These are phyloP conservation scores for Rhagonycha lutea DNA, from an alignment of 2,888 invertebrate species.

Conservation along the genomic window DNA sequence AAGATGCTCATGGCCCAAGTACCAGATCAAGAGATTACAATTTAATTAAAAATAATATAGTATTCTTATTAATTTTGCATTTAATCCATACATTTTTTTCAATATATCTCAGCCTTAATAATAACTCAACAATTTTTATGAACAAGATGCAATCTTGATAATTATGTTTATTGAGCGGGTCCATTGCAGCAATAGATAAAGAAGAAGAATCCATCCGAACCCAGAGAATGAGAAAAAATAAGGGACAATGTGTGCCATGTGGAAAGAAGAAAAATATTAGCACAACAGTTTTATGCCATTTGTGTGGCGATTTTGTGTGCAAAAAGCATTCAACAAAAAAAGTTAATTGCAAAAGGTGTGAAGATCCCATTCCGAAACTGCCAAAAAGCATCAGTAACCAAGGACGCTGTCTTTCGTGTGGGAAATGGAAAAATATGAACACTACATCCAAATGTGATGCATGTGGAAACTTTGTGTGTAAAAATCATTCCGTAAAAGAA, in stretches of 20 bases:
- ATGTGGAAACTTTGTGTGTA: neutral
- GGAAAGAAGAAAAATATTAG: neutral
- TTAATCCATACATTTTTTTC: too few relatives aligned
- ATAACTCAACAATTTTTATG: too few relatives aligned
- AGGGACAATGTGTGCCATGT: neutral
- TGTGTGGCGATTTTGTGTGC: neutral
- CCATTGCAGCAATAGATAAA: neutral
- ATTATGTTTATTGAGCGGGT: neutral
- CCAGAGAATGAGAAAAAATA: neutral
- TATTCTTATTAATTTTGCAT: too few relatives aligned
- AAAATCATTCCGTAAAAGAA: neutral
- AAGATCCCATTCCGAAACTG: neutral
- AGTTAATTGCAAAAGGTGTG: neutral
- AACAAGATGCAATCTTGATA: too few relatives aligned
- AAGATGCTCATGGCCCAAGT: too few relatives aligned
- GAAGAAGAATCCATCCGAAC: neutral
- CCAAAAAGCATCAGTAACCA: neutral
- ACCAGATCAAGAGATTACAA: too few relatives aligned
- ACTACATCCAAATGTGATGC: neutral
- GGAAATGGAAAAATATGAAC: neutral
- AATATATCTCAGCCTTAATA: too few relatives aligned
- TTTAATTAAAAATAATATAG: too few relatives aligned
- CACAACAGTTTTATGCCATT: neutral
- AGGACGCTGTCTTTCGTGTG: neutral
- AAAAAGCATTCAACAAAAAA: neutral